These are phyloP conservation scores for Gouania willdenowi DNA, from an alignment of 2,797 vertebrate species.

Conservation along the genomic window DNA sequence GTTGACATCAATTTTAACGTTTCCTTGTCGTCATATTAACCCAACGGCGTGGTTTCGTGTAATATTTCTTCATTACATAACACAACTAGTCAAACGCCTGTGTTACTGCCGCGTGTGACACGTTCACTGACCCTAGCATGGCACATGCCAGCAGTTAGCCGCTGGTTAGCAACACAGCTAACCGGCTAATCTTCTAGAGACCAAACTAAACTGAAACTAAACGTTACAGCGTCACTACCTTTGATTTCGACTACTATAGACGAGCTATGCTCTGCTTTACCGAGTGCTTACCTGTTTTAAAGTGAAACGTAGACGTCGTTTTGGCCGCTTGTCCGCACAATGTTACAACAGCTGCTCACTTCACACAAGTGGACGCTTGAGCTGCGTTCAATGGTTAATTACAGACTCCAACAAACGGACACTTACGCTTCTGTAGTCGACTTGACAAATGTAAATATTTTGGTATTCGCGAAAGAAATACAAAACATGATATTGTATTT, in stretches of 20 bases:
- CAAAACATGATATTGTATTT: too few relatives aligned
- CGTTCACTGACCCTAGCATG: too few relatives aligned
- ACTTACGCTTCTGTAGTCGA: too few relatives aligned
- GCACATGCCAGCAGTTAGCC: constrained; percentile 14
- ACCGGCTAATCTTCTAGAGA: constrained; percentile 5
- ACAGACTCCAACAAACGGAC: rapidly evolving
- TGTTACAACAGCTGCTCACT: constrained; percentile 62
- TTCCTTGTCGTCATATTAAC: too few relatives aligned
- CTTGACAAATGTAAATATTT: too few relatives aligned
- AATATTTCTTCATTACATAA: too few relatives aligned
- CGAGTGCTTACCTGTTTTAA: constrained; percentile 42
- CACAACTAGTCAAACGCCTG: too few relatives aligned
- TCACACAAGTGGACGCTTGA: constrained; percentile 34
- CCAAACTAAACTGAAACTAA: not conserved
- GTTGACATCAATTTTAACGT: too few relatives aligned
- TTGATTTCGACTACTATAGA: too few relatives aligned
- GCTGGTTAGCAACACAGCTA: constrained; percentile 2
- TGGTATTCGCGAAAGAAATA: too few relatives aligned
- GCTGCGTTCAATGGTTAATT: constrained; percentile 24
- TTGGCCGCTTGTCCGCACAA: not conserved
- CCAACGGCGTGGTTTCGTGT: too few relatives aligned
- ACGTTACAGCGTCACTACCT: not conserved
- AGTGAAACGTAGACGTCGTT: constrained; percentile 14
- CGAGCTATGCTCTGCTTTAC: not conserved
- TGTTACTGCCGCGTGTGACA: too few relatives aligned